These are phyloP conservation scores for Macrotrachela quadricornifera DNA, from an alignment of 1,140 invertebrate genomes.

Conservation along the genomic window DNA sequence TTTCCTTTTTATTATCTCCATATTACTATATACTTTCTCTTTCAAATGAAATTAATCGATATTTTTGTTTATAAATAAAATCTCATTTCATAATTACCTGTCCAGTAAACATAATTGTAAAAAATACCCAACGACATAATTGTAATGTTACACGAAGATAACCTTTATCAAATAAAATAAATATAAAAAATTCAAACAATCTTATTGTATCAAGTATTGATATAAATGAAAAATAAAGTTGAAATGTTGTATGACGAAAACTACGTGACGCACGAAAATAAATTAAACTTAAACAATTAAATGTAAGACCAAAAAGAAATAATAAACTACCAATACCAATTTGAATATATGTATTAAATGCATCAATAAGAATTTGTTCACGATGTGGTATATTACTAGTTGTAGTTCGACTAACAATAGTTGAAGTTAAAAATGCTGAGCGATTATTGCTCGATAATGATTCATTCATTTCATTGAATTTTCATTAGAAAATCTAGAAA, in stretches of 20 bases:
- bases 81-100: background rate
- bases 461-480: no score
- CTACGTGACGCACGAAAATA: conserved; percentile 4
- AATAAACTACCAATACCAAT: background rate
- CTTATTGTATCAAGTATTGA: conserved; percentile 1
- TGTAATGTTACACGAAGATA: background rate
- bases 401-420: no score
- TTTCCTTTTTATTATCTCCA: no score
- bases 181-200: conserved; percentile 2
- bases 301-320: background rate
- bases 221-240: conserved; percentile 5
- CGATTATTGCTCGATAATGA: no score
- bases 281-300: conserved; percentile 3
- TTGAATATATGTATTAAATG: no score
- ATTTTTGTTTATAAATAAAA: no score
- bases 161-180: background rate
- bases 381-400: no score
- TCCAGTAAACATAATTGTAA: background rate
- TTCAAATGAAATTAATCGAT: no score
- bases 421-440: no score
- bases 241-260: conserved; percentile 4
- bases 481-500: no score
- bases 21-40: no score
- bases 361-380: no score
- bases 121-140: background rate